Evolutionary conservation across 2,888 invertebrate genomes (phyloP).

Genomic region (Tryphoninae sp.): DNA sequence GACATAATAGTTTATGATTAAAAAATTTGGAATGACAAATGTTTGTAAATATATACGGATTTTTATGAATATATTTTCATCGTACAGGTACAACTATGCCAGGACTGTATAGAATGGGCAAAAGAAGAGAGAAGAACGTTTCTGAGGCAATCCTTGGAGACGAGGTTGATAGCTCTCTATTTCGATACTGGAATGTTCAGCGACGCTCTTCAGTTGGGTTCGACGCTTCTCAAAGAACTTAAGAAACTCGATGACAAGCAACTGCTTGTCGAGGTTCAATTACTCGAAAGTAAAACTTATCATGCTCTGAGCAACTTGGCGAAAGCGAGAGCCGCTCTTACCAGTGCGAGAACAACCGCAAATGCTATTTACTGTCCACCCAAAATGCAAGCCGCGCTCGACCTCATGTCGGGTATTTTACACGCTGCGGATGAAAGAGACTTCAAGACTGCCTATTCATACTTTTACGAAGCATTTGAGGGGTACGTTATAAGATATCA

Average conservation of each 20-base stretch:
- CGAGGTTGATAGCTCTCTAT: constrained; percentile 96
- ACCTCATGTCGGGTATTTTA: constrained; percentile 98
- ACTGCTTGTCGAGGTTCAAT: constrained; percentile 97
- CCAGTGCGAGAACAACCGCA: constrained; percentile 99
- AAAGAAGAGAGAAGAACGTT: constrained; percentile 98
- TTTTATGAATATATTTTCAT: not conserved
- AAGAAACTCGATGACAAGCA: constrained; percentile 99
- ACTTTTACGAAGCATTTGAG: constrained; percentile 99
- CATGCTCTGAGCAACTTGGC: constrained; percentile 98
- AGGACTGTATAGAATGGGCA: constrained; percentile 99
- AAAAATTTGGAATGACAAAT: too few relatives aligned
- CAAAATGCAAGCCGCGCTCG: constrained; percentile 98
- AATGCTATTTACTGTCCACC: constrained; percentile 99
- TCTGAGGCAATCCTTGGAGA: constrained; percentile 96
- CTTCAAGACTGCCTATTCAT: constrained; percentile 99
- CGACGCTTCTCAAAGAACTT: constrained; percentile 94
- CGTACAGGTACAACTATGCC: constrained; percentile 89
- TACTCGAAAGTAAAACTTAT: constrained; percentile 99
- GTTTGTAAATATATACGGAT: constrained; percentile 4
- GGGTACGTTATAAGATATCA: constrained; percentile 84
- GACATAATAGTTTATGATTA: too few relatives aligned
- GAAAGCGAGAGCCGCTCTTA: constrained; percentile 97
- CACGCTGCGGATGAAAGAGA: constrained; percentile 99
- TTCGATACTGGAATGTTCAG: constrained; percentile 95
- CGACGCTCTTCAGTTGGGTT: constrained; percentile 92